phyloP scores from a whole-genome alignment of 2,888 invertebrate species.

The Oegoconia quadripuncta region DNA sequence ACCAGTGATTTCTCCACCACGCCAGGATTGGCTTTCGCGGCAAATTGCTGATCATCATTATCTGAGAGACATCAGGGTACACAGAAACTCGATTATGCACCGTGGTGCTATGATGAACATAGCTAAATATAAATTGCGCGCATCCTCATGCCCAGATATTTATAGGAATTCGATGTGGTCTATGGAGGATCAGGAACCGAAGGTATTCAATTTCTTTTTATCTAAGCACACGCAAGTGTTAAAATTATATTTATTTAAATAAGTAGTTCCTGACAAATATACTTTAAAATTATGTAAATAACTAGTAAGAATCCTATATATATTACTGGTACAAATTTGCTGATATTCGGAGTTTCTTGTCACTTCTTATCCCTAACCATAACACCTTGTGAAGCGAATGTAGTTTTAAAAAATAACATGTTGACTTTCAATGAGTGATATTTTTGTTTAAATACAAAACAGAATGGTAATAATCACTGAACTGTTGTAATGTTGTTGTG shows the following conservation, averaged over 20 bases:
- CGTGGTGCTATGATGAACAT: constrained; percentile 92
- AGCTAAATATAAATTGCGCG: constrained; percentile 88
- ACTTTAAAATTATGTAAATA: no score
- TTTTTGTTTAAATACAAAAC: no score
- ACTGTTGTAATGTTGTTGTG: no score
- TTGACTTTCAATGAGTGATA: no score
- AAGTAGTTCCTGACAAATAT: no score
- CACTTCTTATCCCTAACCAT: no score
- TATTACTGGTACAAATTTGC: no score
- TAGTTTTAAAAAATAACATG: no score
- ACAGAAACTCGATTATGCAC: constrained; percentile 91
- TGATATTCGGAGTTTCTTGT: no score
- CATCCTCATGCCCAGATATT: constrained; percentile 96
- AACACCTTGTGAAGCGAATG: no score
- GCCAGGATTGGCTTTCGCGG: constrained; percentile 65
- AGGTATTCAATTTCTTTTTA: constrained; percentile 43
- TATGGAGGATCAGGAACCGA: constrained; percentile 84
- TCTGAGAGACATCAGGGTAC: constrained; percentile 83
- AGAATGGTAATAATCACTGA: no score
- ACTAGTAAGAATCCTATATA: no score
- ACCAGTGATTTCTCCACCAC: constrained; percentile 43
- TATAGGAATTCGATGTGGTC: constrained; percentile 93
- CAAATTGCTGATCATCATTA: constrained; percentile 83
- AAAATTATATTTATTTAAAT: constrained; percentile 2
- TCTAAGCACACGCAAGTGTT: neutral